A percentile compares a stretch with the other conserved stretches of the same genome.
Evolutionary conservation across 2,888 invertebrate genomes (phyloP).

Genomic region (Minunthozetes semirufus): DNA sequence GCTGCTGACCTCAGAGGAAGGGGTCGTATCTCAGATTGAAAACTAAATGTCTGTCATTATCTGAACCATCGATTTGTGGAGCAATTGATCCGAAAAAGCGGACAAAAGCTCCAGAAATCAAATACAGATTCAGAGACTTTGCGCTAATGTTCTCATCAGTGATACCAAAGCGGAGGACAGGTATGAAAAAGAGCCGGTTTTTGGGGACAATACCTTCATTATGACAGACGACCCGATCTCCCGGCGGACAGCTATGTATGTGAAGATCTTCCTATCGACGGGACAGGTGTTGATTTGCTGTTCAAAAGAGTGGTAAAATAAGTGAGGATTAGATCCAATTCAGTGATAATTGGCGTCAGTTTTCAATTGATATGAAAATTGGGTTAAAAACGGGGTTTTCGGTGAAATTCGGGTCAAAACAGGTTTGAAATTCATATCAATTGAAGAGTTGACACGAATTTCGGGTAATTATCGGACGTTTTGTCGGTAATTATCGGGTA

Average conservation of each 20-base stretch:
- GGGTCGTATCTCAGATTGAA: conserved; percentile 33
- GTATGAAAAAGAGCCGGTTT: neutral
- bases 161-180: neutral
- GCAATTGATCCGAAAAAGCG: too few species aligned
- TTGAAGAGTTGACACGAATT: neutral
- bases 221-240: conserved; percentile 59
- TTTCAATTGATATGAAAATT: too few species aligned
- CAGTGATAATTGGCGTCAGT: conserved; percentile 18
- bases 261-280: conserved; percentile 74
- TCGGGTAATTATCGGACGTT: neutral
- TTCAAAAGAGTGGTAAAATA: conserved; percentile 36
- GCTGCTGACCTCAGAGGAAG: neutral
- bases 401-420: neutral
- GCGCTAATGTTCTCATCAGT: conserved; percentile 52
- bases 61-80: neutral
- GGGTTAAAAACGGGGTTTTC: too few species aligned
- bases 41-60: conserved; percentile 21
- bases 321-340: neutral
- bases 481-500: neutral
- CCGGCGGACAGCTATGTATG: conserved; percentile 65
- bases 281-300: conserved; percentile 88
- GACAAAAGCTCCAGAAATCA: neutral
- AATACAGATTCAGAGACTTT: conserved; percentile 56
- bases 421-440: neutral
- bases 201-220: conserved; percentile 56